These are phyloP conservation scores for Elymnias hypermnestra DNA, from an alignment of 1,140 invertebrate species.

Conservation along the genomic window DNA sequence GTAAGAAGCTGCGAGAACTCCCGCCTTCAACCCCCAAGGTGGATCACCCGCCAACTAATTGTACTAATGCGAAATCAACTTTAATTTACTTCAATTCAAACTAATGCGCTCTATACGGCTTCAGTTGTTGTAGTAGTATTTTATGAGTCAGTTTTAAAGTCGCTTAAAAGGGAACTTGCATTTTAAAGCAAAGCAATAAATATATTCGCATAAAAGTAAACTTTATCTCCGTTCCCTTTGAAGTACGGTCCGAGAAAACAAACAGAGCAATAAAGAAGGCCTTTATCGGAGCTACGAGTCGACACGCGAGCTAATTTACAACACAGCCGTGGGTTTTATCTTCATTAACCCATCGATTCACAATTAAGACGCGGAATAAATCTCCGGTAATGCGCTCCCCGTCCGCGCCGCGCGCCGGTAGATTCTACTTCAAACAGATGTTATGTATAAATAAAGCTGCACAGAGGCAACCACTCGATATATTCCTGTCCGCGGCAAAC, in stretches of 20 bases:
- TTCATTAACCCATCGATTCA: conserved; percentile 76
- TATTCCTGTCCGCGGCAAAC: conserved; percentile 74
- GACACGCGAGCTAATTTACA: conserved; percentile 76
- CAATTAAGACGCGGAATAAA: conserved; percentile 76
- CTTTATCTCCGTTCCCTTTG: conserved; percentile 72
- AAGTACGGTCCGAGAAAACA: conserved; percentile 72
- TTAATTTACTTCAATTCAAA: conserved; percentile 42
- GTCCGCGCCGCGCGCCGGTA: conserved; percentile 57
- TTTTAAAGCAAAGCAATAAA: conserved; percentile 59
- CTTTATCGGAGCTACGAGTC: conserved; percentile 73
- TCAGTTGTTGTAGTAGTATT: conserved; percentile 20
- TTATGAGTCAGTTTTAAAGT: conserved; percentile 39
- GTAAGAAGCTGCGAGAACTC: too few relatives aligned
- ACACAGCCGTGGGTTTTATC: conserved; percentile 74
- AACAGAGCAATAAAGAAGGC: conserved; percentile 75
- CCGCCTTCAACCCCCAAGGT: too few relatives aligned
- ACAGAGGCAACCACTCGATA: conserved; percentile 73
- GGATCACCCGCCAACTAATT: too few relatives aligned
- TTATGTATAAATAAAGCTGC: conserved; percentile 74
- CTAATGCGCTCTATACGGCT: conserved; percentile 12
- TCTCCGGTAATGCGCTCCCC: conserved; percentile 70
- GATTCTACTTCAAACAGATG: conserved; percentile 74
- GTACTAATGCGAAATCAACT: too few relatives aligned
- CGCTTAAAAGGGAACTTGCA: conserved; percentile 35
- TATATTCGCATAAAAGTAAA: conserved; percentile 70